Base-by-base conservation (phyloP, 2,113 vertebrate genomes). In the Aldabrachelys gigantea region DNA sequence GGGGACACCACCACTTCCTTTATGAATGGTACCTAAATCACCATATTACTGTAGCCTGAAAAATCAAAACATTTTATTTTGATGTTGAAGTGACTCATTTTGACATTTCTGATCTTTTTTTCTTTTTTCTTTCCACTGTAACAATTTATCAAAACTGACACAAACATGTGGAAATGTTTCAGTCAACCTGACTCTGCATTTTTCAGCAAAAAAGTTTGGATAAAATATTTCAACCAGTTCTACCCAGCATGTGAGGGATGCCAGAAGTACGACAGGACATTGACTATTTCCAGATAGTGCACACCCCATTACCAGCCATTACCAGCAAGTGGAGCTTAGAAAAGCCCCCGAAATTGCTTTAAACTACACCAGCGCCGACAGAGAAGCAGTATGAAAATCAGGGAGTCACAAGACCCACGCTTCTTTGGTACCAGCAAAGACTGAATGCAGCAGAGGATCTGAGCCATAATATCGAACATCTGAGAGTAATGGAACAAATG, bases 271-370 rank as follows among this genome's bases (percentile, higher is more conserved):
- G 56, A 5, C 9, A 10, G n/a, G 19, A 29, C 50, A 54, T 21
- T 25, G 53, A 9, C n/a, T 65, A 10, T 25, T 69, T 25, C 19
- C 22, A 75, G 13, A 22, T 0, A 1, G 10, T 54, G 25, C 12
- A 6, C 7, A 82, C 3, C 7, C 75, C n/a, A 62, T 72, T 44
- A 29, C 19, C 5, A 44, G 16, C 57, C 21, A 49, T 59, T 84
- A 65, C 29, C 0, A 0, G 17, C 49, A 54, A 59, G 31, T 8
- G 27, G 6, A 19, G 41, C 8, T 78, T 12, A 25, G 4, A 85
- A 17, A 10, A 80, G 3, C 38, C 13, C 85, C 79, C 53, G n/a
- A 90, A 78, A 85, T n/a, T 25, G 49, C 53, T 5, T 0, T 0
- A 6, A 62, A 79, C 16, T 69, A 69, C 17, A 69, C 29, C 31